Evolutionary conservation across 2,797 vertebrate species (phyloP).

Genomic region (Poecilia picta): DNA sequence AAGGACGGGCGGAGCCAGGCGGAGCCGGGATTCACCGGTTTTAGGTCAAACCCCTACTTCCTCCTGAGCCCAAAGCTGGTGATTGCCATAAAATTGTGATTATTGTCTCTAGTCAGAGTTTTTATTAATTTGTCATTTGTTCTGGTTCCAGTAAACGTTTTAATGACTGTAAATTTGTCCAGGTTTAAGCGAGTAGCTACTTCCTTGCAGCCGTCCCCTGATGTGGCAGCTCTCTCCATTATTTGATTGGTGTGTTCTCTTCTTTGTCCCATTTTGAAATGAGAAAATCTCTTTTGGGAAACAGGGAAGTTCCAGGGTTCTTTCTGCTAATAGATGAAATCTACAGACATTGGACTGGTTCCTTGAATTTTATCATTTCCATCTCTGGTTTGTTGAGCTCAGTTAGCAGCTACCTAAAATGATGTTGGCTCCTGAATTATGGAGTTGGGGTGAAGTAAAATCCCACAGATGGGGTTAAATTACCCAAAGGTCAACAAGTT

Average conservation of each 20-base stretch:
- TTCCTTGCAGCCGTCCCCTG: background rate
- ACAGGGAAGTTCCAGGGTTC: background rate
- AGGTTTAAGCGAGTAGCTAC: background rate
- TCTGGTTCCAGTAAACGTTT: background rate
- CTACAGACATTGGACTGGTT: background rate
- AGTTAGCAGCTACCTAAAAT: background rate
- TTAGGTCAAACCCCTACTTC: no score
- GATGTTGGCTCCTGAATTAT: background rate
- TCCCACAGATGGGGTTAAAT: background rate
- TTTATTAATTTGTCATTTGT: background rate
- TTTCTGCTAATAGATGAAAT: background rate
- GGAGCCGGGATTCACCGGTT: no score
- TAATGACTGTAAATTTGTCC: background rate
- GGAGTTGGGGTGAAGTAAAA: background rate
- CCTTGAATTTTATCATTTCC: background rate
- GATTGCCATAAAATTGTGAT: background rate
- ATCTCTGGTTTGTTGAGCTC: background rate
- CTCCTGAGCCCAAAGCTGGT: background rate
- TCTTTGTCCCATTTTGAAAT: background rate
- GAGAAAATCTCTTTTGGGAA: background rate
- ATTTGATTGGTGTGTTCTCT: background rate
- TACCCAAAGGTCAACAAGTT: background rate
- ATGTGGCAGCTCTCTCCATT: background rate
- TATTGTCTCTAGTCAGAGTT: background rate
- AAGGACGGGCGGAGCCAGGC: no score